Conservation (phyloP, 2,888 invertebrate genomes). For the Eupithecia pulchellata region DNA sequence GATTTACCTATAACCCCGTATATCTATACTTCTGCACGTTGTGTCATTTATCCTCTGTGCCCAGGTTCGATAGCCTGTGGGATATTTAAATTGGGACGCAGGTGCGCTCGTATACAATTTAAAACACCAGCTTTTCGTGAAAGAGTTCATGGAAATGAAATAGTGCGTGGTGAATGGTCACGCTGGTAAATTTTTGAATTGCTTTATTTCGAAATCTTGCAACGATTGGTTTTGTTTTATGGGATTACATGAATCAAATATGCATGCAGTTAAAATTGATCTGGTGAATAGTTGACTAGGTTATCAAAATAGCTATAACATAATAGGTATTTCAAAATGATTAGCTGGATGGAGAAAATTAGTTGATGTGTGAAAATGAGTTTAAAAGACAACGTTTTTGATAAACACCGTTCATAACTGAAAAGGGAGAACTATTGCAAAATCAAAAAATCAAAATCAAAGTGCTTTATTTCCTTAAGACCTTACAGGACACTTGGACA, state of each 20-base stretch:
- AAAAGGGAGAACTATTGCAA: too few species aligned
- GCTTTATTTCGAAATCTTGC: background rate
- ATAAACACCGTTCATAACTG: too few species aligned
- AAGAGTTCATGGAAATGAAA: constrained; percentile 19
- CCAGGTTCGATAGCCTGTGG: constrained; percentile 27
- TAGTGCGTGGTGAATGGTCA: constrained; percentile 8
- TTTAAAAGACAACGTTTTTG: too few species aligned
- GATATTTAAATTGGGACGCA: constrained; percentile 35
- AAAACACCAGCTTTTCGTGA: constrained; percentile 25
- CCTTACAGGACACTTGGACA: too few species aligned
- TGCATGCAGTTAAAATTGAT: background rate
- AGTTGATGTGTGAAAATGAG: too few species aligned
- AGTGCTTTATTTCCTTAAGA: too few species aligned
- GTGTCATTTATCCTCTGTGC: constrained; percentile 10
- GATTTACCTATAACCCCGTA: too few species aligned
- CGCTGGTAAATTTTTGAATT: constrained; percentile 5
- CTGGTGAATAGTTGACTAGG: too few species aligned
- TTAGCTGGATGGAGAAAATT: too few species aligned
- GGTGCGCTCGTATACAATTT: constrained; percentile 32
- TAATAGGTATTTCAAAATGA: too few species aligned
- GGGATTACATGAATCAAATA: background rate
- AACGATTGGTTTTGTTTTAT: background rate
- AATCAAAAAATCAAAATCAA: too few species aligned
- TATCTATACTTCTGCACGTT: background rate
- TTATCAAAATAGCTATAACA: too few species aligned